phyloP scores from a whole-genome alignment of 1,140 invertebrate species.

The Antheraea mylitta region DNA sequence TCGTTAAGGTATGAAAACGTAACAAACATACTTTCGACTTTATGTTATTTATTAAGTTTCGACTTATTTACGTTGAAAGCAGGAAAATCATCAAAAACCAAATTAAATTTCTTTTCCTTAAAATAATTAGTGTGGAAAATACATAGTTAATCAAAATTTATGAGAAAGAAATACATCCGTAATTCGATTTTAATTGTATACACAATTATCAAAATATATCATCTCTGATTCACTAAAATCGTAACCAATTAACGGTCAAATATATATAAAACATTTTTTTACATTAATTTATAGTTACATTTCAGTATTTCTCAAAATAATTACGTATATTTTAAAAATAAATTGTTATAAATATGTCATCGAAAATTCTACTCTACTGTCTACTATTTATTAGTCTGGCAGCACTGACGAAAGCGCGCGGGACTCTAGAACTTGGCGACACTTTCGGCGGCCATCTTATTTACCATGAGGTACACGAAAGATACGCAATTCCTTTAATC shows the following conservation, averaged over 20 bases:
- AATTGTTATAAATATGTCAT: neutral
- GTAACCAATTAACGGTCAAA: neutral
- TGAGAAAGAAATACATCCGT: too few relatives aligned
- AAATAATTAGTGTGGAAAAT: too few relatives aligned
- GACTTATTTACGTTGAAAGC: too few relatives aligned
- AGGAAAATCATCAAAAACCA: too few relatives aligned
- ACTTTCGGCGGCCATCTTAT: conserved; percentile 14
- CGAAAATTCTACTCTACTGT: neutral
- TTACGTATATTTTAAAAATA: neutral
- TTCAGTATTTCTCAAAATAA: neutral
- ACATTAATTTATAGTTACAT: neutral
- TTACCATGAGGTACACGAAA: conserved; percentile 22
- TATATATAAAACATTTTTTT: neutral
- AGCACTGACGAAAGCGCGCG: conserved; percentile 9
- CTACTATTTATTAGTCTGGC: conserved; percentile 8
- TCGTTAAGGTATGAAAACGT: too few relatives aligned
- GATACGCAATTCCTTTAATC: conserved; percentile 20
- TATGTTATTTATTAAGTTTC: too few relatives aligned
- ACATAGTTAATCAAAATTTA: too few relatives aligned
- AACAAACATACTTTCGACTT: too few relatives aligned
- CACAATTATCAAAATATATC: too few relatives aligned
- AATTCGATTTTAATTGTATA: too few relatives aligned
- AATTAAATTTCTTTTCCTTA: too few relatives aligned
- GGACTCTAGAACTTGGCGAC: conserved; percentile 18
- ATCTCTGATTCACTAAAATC: too few relatives aligned